Conservation (phyloP, 2,113 vertebrate species). For the Elanoides forficatus region DNA sequence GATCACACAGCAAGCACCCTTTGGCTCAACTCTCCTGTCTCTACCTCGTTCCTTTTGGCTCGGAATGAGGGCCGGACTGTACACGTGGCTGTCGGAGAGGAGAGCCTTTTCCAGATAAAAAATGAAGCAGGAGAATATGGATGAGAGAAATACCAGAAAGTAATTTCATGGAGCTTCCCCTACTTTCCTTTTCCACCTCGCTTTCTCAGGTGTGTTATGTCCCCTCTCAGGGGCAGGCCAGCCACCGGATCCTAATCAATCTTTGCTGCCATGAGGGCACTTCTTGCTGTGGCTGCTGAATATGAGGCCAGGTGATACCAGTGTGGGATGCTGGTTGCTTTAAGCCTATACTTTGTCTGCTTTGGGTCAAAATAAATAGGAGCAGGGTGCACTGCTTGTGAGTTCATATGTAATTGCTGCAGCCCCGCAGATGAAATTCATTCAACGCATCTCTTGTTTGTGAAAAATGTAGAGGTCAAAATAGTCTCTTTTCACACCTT, state of each 20-base stretch:
- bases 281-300: neutral
- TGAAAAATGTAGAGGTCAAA: constrained; percentile 17
- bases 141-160: neutral
- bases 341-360: neutral
- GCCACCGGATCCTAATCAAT: neutral
- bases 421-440: neutral
- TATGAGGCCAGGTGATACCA: neutral
- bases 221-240: neutral
- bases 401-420: neutral
- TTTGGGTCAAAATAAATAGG: neutral
- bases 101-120: neutral
- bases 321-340: neutral
- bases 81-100: neutral
- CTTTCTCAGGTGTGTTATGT: neutral
- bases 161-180: neutral
- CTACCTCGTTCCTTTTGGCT: neutral
- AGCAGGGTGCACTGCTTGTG: neutral
- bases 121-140: neutral
- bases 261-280: neutral
- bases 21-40: neutral
- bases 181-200: neutral
- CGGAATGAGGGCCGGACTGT: neutral
- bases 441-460: neutral
- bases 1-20: neutral
- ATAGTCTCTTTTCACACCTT: neutral